A percentile compares a stretch with the other conserved stretches of the same genome.
Evolutionary conservation across 2,113 vertebrate genomes (phyloP).

Genomic region (Percina caprodes): DNA sequence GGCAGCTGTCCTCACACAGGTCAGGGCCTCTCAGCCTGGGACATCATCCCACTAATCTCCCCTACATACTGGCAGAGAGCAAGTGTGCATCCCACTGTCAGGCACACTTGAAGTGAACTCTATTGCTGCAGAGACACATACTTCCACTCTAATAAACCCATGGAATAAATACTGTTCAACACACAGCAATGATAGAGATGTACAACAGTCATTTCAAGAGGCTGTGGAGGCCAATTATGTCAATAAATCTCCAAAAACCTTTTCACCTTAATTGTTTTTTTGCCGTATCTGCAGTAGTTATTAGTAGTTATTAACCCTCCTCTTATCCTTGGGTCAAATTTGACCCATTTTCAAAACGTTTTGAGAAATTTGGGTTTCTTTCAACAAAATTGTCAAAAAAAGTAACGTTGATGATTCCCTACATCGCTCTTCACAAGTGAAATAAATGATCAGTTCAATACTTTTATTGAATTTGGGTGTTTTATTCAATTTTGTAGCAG

Average conservation of each 20-base stretch:
- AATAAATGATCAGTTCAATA: too few relatives aligned
- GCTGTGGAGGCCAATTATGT: background rate
- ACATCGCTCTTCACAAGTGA: too few relatives aligned
- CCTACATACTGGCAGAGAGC: constrained; percentile 14
- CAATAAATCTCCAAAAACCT: background rate
- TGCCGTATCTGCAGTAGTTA: background rate
- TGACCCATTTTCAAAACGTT: too few relatives aligned
- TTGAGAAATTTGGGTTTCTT: too few relatives aligned
- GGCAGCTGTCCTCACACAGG: constrained; percentile 25
- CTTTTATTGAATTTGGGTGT: too few relatives aligned
- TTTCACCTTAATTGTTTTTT: background rate
- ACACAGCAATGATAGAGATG: background rate
- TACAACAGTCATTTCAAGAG: background rate
- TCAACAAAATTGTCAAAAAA: too few relatives aligned
- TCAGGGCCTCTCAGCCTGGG: constrained; percentile 45
- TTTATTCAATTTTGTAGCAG: too few relatives aligned
- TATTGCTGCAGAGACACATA: background rate
- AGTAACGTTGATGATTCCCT: too few relatives aligned
- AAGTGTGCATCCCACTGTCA: constrained; percentile 22
- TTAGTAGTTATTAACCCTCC: too few relatives aligned
- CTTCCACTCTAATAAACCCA: background rate
- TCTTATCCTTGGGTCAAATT: too few relatives aligned
- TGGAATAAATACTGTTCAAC: background rate
- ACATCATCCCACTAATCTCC: constrained; percentile 20
- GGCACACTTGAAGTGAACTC: constrained; percentile 30